These are phyloP conservation scores for Diarsia brunnea DNA, from an alignment of 2,888 invertebrate species.

Conservation along the genomic window DNA sequence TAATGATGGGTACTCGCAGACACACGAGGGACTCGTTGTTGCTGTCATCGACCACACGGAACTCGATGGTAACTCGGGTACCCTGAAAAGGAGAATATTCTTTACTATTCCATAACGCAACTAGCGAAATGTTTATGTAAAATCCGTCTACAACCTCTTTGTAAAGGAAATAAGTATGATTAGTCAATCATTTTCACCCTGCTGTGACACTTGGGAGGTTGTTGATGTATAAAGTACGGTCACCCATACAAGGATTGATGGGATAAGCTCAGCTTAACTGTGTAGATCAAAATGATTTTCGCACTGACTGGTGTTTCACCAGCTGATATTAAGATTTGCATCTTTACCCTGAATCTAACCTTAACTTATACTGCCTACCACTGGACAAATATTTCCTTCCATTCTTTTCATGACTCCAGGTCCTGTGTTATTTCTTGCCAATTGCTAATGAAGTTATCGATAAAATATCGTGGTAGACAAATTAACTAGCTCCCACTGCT, in stretches of 20 bases:
- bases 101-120: neutral
- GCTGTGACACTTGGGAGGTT: too few relatives aligned
- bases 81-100: constrained; percentile 58
- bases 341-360: neutral
- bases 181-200: neutral
- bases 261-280: neutral
- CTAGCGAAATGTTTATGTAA: neutral
- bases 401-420: neutral
- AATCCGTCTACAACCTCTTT: neutral
- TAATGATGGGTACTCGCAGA: constrained; percentile 16
- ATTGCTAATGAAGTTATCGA: too few relatives aligned
- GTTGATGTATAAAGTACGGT: neutral
- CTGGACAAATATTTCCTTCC: neutral
- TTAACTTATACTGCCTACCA: neutral
- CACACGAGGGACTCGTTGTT: constrained; percentile 20
- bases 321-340: neutral
- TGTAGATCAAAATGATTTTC: neutral
- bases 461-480: too few relatives aligned
- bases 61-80: constrained; percentile 67
- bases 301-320: too few relatives aligned
- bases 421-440: neutral
- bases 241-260: neutral
- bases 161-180: neutral
- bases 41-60: constrained; percentile 68
- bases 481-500: too few relatives aligned